phyloP scores from a whole-genome alignment of 2,797 vertebrate species.

The Premnoplex brunnescens region DNA sequence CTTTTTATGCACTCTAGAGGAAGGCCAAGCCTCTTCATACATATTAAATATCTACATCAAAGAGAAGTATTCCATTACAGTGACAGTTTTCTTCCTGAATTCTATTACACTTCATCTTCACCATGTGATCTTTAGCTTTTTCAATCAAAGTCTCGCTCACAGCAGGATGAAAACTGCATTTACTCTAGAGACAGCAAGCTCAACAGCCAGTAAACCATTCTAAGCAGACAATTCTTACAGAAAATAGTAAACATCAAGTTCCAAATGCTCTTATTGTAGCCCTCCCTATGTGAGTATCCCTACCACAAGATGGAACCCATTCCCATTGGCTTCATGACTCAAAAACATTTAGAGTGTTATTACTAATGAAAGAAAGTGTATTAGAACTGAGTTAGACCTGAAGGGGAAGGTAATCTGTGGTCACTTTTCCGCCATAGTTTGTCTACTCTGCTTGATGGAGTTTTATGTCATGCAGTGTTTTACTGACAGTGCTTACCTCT shows the following conservation, averaged over 20 bases:
- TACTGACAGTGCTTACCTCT: neutral
- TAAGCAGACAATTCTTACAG: neutral
- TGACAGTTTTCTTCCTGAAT: neutral
- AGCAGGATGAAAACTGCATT: neutral
- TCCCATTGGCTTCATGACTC: neutral
- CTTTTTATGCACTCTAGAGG: rapidly evolving
- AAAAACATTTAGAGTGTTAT: neutral
- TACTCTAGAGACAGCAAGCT: neutral
- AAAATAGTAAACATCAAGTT: neutral
- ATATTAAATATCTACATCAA: neutral
- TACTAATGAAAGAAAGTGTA: neutral
- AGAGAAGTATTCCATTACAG: neutral
- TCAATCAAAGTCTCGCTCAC: neutral
- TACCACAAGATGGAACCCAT: neutral
- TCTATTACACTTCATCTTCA: neutral
- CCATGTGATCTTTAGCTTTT: neutral
- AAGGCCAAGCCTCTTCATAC: neutral
- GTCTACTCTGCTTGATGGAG: neutral
- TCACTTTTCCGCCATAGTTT: neutral
- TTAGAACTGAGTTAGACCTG: neutral
- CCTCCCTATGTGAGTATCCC: neutral
- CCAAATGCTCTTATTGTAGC: neutral
- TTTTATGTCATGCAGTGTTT: neutral
- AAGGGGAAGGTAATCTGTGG: neutral
- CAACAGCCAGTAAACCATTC: neutral